Evolutionary conservation across 1,140 invertebrate genomes (phyloP), one percentile per base, ranked within the genome.

Genomic region (Aplysia californica): DNA sequence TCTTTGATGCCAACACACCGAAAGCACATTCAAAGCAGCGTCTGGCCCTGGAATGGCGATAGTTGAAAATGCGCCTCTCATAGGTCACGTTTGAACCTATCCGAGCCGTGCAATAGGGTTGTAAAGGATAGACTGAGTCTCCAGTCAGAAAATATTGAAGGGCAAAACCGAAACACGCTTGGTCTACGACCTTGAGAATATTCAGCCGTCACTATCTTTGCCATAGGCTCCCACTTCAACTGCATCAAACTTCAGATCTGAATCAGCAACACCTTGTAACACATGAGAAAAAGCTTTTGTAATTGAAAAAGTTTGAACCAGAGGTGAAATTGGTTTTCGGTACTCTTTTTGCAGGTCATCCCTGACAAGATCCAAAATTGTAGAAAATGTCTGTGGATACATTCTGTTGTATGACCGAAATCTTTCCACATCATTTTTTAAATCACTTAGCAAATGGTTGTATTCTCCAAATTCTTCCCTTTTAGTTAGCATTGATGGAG

Each of bases 11-110:
- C n/a, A 68, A 31, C 10, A 68, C 15, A 18, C 66, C 68, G 55
- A 70, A 70, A 70, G 41, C 68, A 70, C 68, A 70, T 29, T 70
- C 68, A 50, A 70, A 29, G 55, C 68, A 70, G 23, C 68, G n/a
- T 70, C 68, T 70, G 26, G 68, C 68, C 38, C 68, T 70, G 38
- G 68, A 70, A 36, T 70, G 68, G 23, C 41, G 68, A 70, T 70
- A 70, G 38, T 50, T 70, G 33, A 55, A 70, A 33, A 70, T 70
- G 44, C 55, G 26, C 50, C 35, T 70, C 23, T 70, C 68, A 55
- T 50, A n/a, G 23, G 68, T 70, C 23, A 70, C 23, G 41, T 50
- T 70, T 70, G 36, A 23, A 36, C 23, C 23, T n/a, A 70, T 55
- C 41, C 36, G 68, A n/a, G n/a, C n/a, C n/a, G n/a, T n/a, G n/a